Percentiles rank a stretch among this genome's conserved stretches.
These are phyloP conservation scores for Achroia grisella DNA, from an alignment of 1,140 invertebrate genomes.

Conservation along the genomic window DNA sequence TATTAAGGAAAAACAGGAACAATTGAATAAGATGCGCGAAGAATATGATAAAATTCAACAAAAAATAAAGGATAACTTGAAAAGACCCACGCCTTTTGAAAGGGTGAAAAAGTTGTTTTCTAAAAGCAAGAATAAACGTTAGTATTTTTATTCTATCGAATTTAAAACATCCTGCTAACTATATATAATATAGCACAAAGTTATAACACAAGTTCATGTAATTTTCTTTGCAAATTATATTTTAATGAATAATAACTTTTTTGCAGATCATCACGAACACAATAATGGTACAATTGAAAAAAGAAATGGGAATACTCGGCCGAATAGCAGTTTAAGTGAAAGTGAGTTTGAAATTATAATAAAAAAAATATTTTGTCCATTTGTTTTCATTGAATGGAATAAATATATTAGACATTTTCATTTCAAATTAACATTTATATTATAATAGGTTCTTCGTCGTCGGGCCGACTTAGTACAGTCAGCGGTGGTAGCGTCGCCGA, in stretches of 20 bases:
- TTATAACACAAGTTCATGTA: neutral
- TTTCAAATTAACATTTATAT: neutral
- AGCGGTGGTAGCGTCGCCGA: constrained; percentile 86
- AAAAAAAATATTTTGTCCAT: no score
- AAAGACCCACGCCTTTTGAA: constrained; percentile 85
- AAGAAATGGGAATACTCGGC: constrained; percentile 56
- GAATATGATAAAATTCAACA: constrained; percentile 88
- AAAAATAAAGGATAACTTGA: constrained; percentile 81
- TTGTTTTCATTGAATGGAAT: no score
- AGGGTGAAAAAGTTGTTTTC: constrained; percentile 85
- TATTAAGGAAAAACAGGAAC: constrained; percentile 88
- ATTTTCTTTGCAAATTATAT: neutral
- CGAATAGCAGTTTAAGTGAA: constrained; percentile 64
- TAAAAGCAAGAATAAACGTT: constrained; percentile 64
- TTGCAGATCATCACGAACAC: constrained; percentile 45
- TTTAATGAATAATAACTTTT: constrained; percentile 8
- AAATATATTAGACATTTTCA: neutral
- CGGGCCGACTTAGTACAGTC: constrained; percentile 84
- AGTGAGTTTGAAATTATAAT: constrained; percentile 32
- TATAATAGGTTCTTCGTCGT: constrained; percentile 81
- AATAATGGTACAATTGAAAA: constrained; percentile 57
- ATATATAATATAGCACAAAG: neutral
- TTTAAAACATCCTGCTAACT: no score
- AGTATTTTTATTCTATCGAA: constrained; percentile 27
- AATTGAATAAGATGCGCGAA: constrained; percentile 83